These are phyloP conservation scores for Diploptera punctata DNA, from an alignment of 2,888 invertebrate genomes.

Conservation along the genomic window DNA sequence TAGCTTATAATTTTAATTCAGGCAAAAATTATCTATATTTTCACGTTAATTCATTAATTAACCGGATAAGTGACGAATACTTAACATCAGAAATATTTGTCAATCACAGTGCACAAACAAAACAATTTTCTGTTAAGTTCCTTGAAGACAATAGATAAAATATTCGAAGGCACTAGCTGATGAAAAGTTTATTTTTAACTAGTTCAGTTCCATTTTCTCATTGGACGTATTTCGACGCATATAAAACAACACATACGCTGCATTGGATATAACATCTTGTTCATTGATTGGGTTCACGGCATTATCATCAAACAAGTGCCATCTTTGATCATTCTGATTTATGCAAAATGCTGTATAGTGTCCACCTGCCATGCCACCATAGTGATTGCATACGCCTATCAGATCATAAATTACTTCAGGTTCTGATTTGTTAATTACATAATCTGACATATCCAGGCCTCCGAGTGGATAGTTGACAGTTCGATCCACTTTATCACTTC, in stretches of 20 bases:
- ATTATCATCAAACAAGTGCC: constrained; percentile 62
- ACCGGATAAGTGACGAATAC: too few relatives aligned
- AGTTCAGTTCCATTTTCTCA: too few relatives aligned
- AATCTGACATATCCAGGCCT: constrained; percentile 56
- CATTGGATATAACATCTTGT: constrained; percentile 52
- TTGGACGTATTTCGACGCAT: too few relatives aligned
- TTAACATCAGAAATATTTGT: too few relatives aligned
- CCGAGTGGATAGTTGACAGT: constrained; percentile 54
- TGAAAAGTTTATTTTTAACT: too few relatives aligned
- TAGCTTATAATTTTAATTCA: too few relatives aligned
- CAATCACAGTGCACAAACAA: too few relatives aligned
- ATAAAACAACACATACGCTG: constrained; percentile 61
- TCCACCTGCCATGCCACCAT: constrained; percentile 58
- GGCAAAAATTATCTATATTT: too few relatives aligned
- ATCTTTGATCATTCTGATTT: constrained; percentile 54
- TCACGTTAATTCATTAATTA: too few relatives aligned
- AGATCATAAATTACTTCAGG: constrained; percentile 56
- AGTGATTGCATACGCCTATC: constrained; percentile 62
- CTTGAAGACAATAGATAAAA: too few relatives aligned
- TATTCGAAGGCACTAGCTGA: too few relatives aligned
- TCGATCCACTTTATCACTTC: constrained; percentile 63
- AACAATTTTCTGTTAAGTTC: too few relatives aligned
- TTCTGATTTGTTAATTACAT: constrained; percentile 55
- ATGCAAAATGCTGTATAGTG: constrained; percentile 60
- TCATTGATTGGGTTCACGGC: constrained; percentile 54